Percentiles rank a stretch among this genome's conserved stretches.
phyloP scores from a whole-genome alignment of 2,113 vertebrate species.

The Turdus rufiventris region DNA sequence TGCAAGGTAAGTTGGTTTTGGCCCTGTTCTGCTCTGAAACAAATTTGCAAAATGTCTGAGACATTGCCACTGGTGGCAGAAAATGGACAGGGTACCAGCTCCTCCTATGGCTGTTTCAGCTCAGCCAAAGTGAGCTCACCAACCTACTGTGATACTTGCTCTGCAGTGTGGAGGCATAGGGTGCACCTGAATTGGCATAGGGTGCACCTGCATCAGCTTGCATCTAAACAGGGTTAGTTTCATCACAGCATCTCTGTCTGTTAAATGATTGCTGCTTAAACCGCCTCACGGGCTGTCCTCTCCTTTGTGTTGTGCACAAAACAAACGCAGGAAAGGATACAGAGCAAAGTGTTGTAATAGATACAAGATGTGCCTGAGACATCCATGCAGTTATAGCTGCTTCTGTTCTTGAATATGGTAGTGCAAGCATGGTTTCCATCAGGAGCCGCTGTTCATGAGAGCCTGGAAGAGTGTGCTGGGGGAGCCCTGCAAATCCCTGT shows the following conservation, averaged over 20 bases:
- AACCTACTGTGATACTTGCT: accelerated
- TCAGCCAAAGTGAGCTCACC: background rate
- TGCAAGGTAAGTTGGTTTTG: background rate
- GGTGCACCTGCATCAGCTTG: background rate
- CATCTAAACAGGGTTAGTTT: background rate
- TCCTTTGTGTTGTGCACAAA: background rate
- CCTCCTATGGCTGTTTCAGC: background rate
- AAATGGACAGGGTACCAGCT: background rate
- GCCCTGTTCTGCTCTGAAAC: background rate
- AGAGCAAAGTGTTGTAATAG: background rate
- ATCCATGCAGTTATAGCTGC: background rate
- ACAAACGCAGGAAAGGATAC: background rate
- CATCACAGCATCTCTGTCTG: background rate
- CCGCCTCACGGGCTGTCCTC: background rate
- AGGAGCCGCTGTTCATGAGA: background rate
- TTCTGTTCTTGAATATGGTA: background rate
- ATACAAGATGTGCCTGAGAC: background rate
- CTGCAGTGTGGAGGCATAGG: background rate
- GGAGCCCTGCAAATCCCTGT: background rate
- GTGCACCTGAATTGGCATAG: background rate
- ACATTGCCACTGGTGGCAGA: background rate
- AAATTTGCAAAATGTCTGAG: background rate
- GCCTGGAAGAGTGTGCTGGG: background rate
- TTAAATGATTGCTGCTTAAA: background rate
- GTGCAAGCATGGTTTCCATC: background rate